Evolutionary conservation across 1,140 invertebrate species (phyloP).

Genomic region (Aculops lycopersici): DNA sequence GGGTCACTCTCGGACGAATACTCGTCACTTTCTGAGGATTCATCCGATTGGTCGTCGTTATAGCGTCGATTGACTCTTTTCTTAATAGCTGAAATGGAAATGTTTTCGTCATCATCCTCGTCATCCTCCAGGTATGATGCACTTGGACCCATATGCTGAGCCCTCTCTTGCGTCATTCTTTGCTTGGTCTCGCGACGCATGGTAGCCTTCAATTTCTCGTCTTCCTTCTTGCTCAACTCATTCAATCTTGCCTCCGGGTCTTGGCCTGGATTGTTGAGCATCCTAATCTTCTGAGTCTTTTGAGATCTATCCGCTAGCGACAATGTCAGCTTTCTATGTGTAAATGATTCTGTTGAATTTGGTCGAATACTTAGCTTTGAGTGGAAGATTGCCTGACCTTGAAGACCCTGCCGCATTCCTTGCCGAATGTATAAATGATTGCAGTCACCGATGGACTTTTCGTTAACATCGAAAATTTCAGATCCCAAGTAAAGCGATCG

Average conservation of each 20-base stretch:
- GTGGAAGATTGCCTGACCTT: slow-evolving; percentile 80
- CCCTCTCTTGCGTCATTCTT: slow-evolving; percentile 24
- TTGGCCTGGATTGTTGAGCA: slow-evolving; percentile 61
- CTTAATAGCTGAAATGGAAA: slow-evolving; percentile 71
- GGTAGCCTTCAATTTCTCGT: slow-evolving; percentile 55
- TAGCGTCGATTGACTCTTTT: slow-evolving; percentile 40
- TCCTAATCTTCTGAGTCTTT: slow-evolving; percentile 81
- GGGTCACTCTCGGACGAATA: too few relatives aligned
- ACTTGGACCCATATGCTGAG: slow-evolving; percentile 16
- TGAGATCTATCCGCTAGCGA: slow-evolving; percentile 83
- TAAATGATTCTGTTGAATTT: slow-evolving; percentile 89
- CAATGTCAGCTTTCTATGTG: slow-evolving; percentile 91
- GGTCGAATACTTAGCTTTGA: slow-evolving; percentile 81
- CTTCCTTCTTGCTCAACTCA: slow-evolving; percentile 79
- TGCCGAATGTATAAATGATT: slow-evolving; percentile 84
- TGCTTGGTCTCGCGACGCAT: slow-evolving; percentile 34
- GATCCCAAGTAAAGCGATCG: slow-evolving; percentile 83
- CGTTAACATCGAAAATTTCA: slow-evolving; percentile 91
- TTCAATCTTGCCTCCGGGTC: slow-evolving; percentile 69
- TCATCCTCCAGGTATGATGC: slow-evolving; percentile 26
- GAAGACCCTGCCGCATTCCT: slow-evolving; percentile 32
- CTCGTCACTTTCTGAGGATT: too few relatives aligned
- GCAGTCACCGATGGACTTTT: slow-evolving; percentile 57
- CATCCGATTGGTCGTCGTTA: slow-evolving; percentile 21
- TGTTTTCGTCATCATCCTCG: slow-evolving; percentile 46